Base-by-base conservation (phyloP, 2,888 invertebrate genomes). In the Diarsia mendica region DNA sequence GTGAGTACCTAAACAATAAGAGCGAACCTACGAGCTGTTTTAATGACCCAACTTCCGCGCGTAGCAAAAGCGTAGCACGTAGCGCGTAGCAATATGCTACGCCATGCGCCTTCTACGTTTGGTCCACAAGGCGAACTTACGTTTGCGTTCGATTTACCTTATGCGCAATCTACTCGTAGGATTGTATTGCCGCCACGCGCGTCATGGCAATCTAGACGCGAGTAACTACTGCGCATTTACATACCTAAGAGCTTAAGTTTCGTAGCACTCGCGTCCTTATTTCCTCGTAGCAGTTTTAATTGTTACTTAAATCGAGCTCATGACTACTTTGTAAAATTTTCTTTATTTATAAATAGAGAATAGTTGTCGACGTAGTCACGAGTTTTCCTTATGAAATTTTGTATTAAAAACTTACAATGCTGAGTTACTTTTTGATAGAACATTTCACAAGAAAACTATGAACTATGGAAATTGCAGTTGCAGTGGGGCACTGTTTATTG, bases 51-150 rank as follows among this genome's bases (percentile, higher is more conserved):
- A 39, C 28, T 15, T 33, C 20, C 58, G 15, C 8, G 39, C 48
- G 46, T 65, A 76, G 46, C 33, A 61, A 73, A 49, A 28, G 5
- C 61, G 53, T 53, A 49, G 44, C 44, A 39, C 53, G 63, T 79
- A 63, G 72, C 72, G 23, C 44, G 48, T 79, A 77, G 55, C 72
- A 11, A 44, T 13, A 18, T 44, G 64, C 80, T 77, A 72, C 49
- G 64, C 44, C 2, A n/a, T 53, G 13, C 48, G 46, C 8, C 33
- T 51, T 58, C 20, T 39, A 66, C 1, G 13, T 55, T 28, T 46
- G 28, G 18, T 33, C 33, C 6, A 46, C 13, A 33, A 18, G 3
- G 10, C 3, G 61, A 44, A 63, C 20, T 11, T 28, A 39, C 23
- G 39, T 60, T 49, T 60, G 28, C n/a, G 20, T n/a, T n/a, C n/a